phyloP scores from a whole-genome alignment of 2,113 vertebrate species.

The Cynocephalus volans region DNA sequence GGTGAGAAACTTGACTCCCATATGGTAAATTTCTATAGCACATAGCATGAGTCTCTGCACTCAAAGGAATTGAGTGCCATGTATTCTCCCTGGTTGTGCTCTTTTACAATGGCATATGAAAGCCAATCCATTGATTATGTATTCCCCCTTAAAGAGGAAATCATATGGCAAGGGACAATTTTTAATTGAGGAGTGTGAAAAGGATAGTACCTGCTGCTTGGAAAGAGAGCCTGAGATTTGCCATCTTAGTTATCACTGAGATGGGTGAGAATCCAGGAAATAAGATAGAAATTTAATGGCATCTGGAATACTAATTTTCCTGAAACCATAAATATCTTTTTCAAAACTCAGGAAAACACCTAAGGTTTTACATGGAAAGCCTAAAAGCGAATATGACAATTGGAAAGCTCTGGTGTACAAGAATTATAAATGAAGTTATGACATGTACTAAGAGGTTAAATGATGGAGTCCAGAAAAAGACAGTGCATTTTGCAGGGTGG shows the following conservation, averaged over 20 bases:
- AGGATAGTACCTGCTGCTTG: not conserved
- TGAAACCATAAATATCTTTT: conserved; percentile 25
- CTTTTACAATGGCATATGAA: not conserved
- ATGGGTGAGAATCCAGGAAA: conserved; percentile 7
- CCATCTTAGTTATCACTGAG: not conserved
- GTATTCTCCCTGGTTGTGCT: not conserved
- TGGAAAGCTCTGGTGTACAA: not conserved
- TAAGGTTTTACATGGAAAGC: not conserved
- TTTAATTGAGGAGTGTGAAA: not conserved
- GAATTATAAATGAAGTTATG: conserved; percentile 52
- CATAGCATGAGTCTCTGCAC: not conserved
- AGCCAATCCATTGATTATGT: not conserved
- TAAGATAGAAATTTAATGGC: conserved; percentile 41
- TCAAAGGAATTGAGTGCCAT: not conserved
- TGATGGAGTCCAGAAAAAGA: not conserved
- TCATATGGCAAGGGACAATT: not conserved
- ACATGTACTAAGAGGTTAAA: not conserved
- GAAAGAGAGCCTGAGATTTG: conserved; percentile 10
- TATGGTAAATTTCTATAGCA: not conserved
- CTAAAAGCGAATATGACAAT: conserved; percentile 36
- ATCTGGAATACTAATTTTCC: conserved; percentile 65
- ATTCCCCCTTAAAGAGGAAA: not conserved
- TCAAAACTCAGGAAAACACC: conserved; percentile 2
- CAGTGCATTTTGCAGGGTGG: not conserved
- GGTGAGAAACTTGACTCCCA: not conserved